Evolutionary conservation across 2,113 vertebrate genomes (phyloP).

Genomic region (Tyto alba): DNA sequence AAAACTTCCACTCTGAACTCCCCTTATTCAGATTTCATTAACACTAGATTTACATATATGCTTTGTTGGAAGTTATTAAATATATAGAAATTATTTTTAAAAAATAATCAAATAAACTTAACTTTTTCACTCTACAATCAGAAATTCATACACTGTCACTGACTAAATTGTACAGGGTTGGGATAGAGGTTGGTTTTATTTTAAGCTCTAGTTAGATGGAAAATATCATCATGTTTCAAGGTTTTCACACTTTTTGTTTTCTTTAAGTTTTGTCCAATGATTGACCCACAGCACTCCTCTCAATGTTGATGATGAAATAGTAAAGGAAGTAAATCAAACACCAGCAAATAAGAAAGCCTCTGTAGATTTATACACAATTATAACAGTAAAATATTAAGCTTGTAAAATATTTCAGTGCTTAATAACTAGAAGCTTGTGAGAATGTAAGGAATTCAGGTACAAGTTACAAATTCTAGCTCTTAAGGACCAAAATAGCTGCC

Average conservation of each 20-base stretch:
- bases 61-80: neutral
- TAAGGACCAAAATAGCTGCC: neutral
- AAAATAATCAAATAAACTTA: neutral
- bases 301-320: neutral
- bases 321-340: neutral
- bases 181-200: neutral
- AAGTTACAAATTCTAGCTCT: neutral
- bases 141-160: neutral
- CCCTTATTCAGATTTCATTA: neutral
- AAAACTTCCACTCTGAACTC: neutral
- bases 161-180: neutral
- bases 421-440: neutral
- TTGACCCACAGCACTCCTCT: neutral
- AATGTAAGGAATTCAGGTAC: neutral
- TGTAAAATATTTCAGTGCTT: neutral
- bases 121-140: neutral
- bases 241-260: neutral
- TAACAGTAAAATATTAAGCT: neutral
- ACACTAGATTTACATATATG: neutral
- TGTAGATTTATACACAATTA: neutral
- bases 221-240: neutral
- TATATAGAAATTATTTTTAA: neutral
- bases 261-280: neutral
- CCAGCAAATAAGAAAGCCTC: neutral
- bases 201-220: neutral